These are phyloP conservation scores for Oligia latruncula DNA, from an alignment of 2,888 invertebrate genomes.

Conservation along the genomic window DNA sequence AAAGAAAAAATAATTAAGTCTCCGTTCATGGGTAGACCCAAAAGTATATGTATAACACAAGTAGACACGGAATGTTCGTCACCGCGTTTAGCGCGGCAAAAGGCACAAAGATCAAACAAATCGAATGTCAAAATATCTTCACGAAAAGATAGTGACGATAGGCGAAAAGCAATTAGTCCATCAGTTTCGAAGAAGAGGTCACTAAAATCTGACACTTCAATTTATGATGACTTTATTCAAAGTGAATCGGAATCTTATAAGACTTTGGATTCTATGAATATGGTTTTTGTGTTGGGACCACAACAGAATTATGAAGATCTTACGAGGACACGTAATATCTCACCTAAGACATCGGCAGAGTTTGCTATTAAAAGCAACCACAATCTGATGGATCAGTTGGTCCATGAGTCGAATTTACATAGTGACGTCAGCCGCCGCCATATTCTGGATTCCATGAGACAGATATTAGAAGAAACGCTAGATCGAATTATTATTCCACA, in stretches of 20 bases:
- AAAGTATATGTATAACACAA: conserved; percentile 75
- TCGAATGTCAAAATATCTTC: conserved; percentile 69
- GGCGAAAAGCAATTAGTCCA: conserved; percentile 57
- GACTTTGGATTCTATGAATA: conserved; percentile 63
- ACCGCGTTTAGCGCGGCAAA: conserved; percentile 67
- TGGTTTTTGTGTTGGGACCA: conserved; percentile 68
- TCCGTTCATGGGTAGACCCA: conserved; percentile 69
- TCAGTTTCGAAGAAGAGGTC: conserved; percentile 66
- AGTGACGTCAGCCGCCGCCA: conserved; percentile 54
- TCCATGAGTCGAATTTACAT: conserved; percentile 54
- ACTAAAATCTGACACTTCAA: conserved; percentile 60
- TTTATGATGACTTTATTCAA: conserved; percentile 30
- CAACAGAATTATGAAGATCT: conserved; percentile 41
- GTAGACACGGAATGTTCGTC: conserved; percentile 69
- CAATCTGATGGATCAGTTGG: conserved; percentile 63
- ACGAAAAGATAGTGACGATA: conserved; percentile 64
- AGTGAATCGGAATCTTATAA: conserved; percentile 36
- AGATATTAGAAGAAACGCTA: conserved; percentile 77
- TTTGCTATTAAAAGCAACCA: conserved; percentile 54
- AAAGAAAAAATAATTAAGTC: conserved; percentile 65
- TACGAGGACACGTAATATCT: conserved; percentile 17
- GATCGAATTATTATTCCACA: conserved; percentile 67
- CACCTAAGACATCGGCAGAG: conserved; percentile 18
- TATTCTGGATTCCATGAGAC: conserved; percentile 67
- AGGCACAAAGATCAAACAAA: conserved; percentile 68